Evolutionary conservation across 1,140 invertebrate genomes (phyloP).

Genomic region (Acromyrmex heyeri): DNA sequence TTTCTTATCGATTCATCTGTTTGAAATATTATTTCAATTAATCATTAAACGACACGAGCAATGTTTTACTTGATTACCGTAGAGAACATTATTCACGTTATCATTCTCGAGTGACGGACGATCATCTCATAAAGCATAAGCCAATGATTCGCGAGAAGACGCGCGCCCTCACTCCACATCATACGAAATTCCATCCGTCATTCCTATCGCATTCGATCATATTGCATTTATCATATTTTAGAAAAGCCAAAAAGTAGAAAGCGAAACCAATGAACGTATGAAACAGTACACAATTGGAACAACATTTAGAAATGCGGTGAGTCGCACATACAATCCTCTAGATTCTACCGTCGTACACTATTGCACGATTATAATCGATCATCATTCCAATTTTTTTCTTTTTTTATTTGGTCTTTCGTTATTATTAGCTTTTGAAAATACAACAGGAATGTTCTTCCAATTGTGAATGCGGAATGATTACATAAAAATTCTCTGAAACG

Average conservation of each 20-base stretch:
- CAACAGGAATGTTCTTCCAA: slow-evolving; percentile 86
- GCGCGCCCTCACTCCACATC: slow-evolving; percentile 29
- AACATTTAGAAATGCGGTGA: slow-evolving; percentile 87
- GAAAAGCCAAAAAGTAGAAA: slow-evolving; percentile 88
- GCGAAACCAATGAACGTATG: slow-evolving; percentile 86
- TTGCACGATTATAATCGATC: slow-evolving; percentile 84
- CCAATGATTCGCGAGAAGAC: slow-evolving; percentile 39
- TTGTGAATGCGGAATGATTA: slow-evolving; percentile 86
- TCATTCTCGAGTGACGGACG: slow-evolving; percentile 50
- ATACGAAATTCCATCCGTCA: slow-evolving; percentile 42
- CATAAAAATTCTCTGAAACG: slow-evolving; percentile 57
- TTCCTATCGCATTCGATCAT: slow-evolving; percentile 80
- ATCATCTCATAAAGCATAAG: slow-evolving; percentile 40
- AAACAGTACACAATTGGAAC: slow-evolving; percentile 87
- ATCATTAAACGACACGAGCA: background rate
- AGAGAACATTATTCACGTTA: slow-evolving; percentile 18
- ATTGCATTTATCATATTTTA: slow-evolving; percentile 87
- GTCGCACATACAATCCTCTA: slow-evolving; percentile 83
- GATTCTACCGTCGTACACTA: slow-evolving; percentile 83
- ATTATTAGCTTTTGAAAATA: slow-evolving; percentile 77
- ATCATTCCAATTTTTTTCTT: slow-evolving; percentile 75
- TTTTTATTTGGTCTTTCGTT: slow-evolving; percentile 76
- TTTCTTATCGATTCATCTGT: background rate
- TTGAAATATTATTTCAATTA: slow-evolving; percentile 12
- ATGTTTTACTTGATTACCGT: background rate